Conservation (phyloP, 2,113 vertebrate species). For the Steatornis caripensis region DNA sequence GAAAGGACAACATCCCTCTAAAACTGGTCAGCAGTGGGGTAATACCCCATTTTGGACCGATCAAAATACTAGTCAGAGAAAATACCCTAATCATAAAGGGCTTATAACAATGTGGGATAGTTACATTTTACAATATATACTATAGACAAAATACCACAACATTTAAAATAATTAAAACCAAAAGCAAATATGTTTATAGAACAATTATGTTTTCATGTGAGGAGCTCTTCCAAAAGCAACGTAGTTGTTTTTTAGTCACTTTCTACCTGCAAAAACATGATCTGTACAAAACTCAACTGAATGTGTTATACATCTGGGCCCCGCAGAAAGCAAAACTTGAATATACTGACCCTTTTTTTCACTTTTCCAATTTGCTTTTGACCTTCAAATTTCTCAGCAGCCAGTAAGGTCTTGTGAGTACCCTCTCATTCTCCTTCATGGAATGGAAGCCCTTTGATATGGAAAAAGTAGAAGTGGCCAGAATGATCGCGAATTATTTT, state of each 20-base stretch:
- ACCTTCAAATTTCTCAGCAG: constrained; percentile 23
- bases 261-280: constrained; percentile 4
- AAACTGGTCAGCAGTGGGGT: neutral
- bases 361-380: constrained; percentile 28
- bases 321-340: neutral
- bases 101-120: neutral
- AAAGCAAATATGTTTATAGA: constrained; percentile 20
- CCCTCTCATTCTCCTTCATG: neutral
- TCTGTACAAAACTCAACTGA: constrained; percentile 14
- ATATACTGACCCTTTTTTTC: neutral
- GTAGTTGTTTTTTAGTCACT: neutral
- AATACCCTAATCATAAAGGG: neutral
- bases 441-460: constrained; percentile 21
- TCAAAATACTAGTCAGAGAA: constrained; percentile 1
- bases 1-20: neutral
- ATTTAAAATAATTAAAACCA: constrained; percentile 41
- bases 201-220: neutral
- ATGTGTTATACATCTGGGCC: neutral
- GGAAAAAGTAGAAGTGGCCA: neutral
- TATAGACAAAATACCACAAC: constrained; percentile 57
- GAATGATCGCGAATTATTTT: neutral
- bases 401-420: neutral
- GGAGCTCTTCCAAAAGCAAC: neutral
- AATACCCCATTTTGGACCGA: neutral
- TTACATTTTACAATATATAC: constrained; percentile 52